These are phyloP conservation scores for Ploceus nigricollis DNA, from an alignment of 2,113 vertebrate genomes.

Conservation along the genomic window DNA sequence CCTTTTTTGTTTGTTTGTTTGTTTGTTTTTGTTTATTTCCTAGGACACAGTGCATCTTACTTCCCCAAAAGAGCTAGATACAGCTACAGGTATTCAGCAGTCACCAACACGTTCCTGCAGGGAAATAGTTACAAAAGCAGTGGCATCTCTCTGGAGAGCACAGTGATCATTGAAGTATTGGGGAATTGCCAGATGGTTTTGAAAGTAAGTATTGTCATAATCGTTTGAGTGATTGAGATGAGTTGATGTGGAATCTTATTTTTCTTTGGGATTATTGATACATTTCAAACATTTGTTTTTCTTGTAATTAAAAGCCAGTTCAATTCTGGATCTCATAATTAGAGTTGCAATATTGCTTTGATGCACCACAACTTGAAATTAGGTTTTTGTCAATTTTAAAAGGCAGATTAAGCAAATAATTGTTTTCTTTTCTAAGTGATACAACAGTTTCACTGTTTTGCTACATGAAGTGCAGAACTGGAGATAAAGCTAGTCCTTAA, in stretches of 20 bases:
- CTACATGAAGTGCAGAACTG: background rate
- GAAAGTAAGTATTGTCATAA: conserved; percentile 69
- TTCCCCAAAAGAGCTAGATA: conserved; percentile 72
- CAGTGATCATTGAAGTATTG: conserved; percentile 74
- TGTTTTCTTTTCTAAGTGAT: background rate
- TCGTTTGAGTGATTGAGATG: background rate
- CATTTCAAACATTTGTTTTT: background rate
- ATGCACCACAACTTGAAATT: background rate
- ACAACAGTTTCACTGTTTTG: background rate
- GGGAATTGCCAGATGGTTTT: conserved; percentile 80
- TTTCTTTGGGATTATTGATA: background rate
- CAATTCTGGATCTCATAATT: background rate
- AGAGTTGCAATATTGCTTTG: background rate
- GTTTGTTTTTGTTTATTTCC: background rate
- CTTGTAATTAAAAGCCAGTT: background rate
- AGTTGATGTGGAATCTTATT: background rate
- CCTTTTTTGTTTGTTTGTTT: background rate
- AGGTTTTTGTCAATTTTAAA: background rate
- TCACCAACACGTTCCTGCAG: conserved; percentile 71
- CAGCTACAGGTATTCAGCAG: conserved; percentile 78
- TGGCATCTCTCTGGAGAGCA: conserved; percentile 78
- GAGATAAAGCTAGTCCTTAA: background rate
- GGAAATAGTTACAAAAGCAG: conserved; percentile 63
- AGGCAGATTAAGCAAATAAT: background rate
- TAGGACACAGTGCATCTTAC: conserved; percentile 40